Percentiles rank a stretch among this genome's conserved stretches.
Conservation (phyloP, 2,797 vertebrate genomes). For the Valencia hispanica region DNA sequence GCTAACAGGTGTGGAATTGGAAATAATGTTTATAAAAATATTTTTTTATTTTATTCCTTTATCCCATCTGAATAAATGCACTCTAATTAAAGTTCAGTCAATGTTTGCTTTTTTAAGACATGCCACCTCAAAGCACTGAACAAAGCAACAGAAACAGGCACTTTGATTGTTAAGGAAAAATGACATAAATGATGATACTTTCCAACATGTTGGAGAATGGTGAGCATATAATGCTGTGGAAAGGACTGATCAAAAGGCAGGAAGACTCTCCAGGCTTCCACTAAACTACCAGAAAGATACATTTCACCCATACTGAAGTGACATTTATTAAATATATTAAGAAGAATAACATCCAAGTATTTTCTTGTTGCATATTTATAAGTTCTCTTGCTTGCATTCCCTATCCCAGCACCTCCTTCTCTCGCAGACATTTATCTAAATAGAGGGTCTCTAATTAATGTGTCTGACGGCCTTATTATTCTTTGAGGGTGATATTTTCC, state of each 20-base stretch:
- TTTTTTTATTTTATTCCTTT: background rate
- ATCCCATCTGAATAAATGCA: background rate
- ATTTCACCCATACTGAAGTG: conserved; percentile 15
- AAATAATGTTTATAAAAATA: background rate
- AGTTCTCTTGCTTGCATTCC: conserved; percentile 43
- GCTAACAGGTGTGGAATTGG: too few species aligned
- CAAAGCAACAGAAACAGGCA: background rate
- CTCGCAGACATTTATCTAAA: conserved; percentile 88
- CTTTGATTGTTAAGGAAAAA: background rate
- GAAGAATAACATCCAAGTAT: conserved; percentile 64
- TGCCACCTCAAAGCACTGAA: background rate
- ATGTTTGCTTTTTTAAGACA: background rate
- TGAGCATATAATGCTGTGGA: background rate
- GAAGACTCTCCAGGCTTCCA: background rate
- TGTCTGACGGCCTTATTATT: conserved; percentile 92
- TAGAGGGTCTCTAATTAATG: conserved; percentile 92
- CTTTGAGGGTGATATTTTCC: conserved; percentile 78
- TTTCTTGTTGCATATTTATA: conserved; percentile 91
- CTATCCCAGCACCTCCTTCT: conserved; percentile 56
- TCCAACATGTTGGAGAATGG: background rate
- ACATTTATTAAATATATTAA: conserved; percentile 29
- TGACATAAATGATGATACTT: background rate
- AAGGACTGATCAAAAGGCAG: background rate
- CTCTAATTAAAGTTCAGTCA: background rate
- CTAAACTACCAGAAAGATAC: background rate